Base-by-base conservation (phyloP, 2,113 vertebrate genomes). In the Cyphomyrus discorhynchus region DNA sequence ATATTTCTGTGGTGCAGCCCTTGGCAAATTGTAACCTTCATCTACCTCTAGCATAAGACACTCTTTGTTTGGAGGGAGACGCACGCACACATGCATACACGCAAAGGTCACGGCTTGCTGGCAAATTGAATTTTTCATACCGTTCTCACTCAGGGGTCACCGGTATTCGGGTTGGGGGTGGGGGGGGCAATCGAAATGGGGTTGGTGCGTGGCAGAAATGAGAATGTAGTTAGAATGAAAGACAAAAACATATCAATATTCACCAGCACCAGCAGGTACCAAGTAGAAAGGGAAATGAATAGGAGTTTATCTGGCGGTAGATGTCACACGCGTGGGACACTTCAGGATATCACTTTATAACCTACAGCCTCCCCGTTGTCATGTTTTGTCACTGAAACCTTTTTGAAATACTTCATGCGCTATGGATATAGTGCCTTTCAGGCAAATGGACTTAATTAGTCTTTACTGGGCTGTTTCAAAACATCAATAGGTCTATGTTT, bases 1-100 rank as follows among this genome's bases (percentile, higher is more conserved):
- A 50, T 45, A 70, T 35, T 31, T 88, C 87, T 53, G 49, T 53
- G 47, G 87, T 77, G 84, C 80, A 89, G 91, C 91, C 89, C 50
- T 88, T 84, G 88, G 90, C 90, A 56, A 91, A 86, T 86, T 86
- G 88, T 91, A 91, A 92, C 92, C 91, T 92, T 91, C 89, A 89
- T 89, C 87, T 89, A 90, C 91, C 91, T 90, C 91, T 92, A 90
- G 91, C 91, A 88, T 92, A 47, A 90, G 91, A 88, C 70, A 90
- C 47, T 90, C 77, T 90, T 84, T 47, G 24, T 52, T 50, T 87
- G 62, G 56, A 8, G 47, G 35, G 24, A 88, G 46, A 47, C 3
- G 46, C 56, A 46, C 19, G 45, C 19, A 86, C 4, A 50, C 84
- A 86, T 7, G n/a, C 46, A 35, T 7, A 87, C 15, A 24, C 13